These are phyloP conservation scores for Psammodynastes pulverulentus DNA, from an alignment of 2,113 vertebrate genomes.

Conservation along the genomic window DNA sequence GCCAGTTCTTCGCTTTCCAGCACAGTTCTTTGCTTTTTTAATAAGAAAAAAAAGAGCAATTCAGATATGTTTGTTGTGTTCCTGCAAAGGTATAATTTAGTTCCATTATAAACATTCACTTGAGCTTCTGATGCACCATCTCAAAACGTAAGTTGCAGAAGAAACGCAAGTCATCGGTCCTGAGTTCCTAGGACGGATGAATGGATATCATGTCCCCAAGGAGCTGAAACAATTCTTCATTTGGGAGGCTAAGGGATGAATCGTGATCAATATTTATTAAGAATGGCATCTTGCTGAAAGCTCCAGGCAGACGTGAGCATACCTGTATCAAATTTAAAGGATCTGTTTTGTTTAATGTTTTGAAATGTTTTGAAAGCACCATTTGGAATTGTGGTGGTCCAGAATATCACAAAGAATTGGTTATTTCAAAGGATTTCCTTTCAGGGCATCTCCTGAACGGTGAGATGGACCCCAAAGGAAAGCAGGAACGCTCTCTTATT, in stretches of 20 bases:
- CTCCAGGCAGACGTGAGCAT: neutral
- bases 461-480: neutral
- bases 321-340: neutral
- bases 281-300: neutral
- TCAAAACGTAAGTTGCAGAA: neutral
- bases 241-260: neutral
- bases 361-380: neutral
- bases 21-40: neutral
- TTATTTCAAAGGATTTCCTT: neutral
- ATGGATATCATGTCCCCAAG: neutral
- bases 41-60: neutral
- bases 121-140: neutral
- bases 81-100: neutral
- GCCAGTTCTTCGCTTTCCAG: neutral
- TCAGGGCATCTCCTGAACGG: neutral
- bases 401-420: neutral
- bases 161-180: neutral
- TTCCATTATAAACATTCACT: neutral
- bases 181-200: conserved; percentile 18
- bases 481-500: neutral
- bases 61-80: too few species aligned
- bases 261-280: neutral
- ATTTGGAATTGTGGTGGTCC: neutral
- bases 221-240: neutral
- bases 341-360: neutral